Base-by-base conservation (phyloP, 2,113 vertebrate genomes). In the Ptychochromis oligacanthus region DNA sequence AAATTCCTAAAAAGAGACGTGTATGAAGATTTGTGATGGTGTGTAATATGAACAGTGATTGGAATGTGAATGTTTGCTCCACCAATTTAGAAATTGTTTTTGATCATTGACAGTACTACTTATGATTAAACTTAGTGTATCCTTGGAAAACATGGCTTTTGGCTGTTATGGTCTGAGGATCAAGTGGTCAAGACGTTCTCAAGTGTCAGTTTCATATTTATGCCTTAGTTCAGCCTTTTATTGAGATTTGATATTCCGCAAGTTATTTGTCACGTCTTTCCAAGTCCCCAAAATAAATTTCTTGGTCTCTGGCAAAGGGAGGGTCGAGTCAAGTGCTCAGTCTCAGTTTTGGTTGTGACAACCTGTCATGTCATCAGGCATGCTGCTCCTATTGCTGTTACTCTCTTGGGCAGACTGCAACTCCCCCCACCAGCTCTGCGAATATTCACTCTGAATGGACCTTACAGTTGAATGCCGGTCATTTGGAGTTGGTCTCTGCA, bases 221-320 rank as follows among this genome's bases (percentile, higher is more conserved):
- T 95, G 92, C 90, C 94, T 95, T 84, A 92, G 88, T 94, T 95
- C 93, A 95, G 93, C 95, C 93, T 95, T 95, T 95, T 93, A 94
- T 95, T 94, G 95, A 92, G 93, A 96, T 95, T 93, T 93, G 95
- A 96, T 96, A 94, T 94, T 94, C 90, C 83, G 89, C 88, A 90
- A 95, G 94, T 93, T 95, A 95, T 96, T 95, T 94, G 93, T 95
- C 95, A 95, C 95, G 89, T 94, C 95, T 95, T 91, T 92, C 93
- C 93, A 94, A 92, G 91, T 28, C 90, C 92, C 95, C 80, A 95
- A 96, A 96, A 96, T 95, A 95, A 90, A 91, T 95, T 87, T 83
- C 91, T 87, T 85, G 83, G 91, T 93, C 92, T 94, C 91, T 88
- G 92, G 90, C 87, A 89, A 93, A 82, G 89, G 82, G 77, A 46